phyloP scores from a whole-genome alignment of 2,888 invertebrate species.

The Leistus spinibarbis region DNA sequence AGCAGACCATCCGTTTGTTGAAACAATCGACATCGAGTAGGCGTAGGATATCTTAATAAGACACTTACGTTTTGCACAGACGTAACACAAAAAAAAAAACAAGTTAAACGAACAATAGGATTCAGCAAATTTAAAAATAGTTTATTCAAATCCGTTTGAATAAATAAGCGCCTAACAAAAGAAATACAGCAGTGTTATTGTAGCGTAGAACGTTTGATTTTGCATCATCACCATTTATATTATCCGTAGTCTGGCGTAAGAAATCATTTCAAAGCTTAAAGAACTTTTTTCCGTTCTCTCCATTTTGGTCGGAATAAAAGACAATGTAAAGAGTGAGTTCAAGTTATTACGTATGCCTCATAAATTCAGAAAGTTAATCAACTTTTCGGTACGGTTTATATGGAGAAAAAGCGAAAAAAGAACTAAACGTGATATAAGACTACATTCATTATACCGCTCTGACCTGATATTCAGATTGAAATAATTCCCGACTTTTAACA shows the following conservation, averaged over 20 bases:
- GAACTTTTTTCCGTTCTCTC: not conserved
- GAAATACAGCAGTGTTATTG: not conserved
- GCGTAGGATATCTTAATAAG: constrained; percentile 9
- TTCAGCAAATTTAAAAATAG: not conserved
- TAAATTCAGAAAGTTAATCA: constrained; percentile 46
- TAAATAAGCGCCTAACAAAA: not conserved
- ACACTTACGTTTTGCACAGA: not conserved
- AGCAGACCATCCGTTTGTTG: not conserved
- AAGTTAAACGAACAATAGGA: not conserved
- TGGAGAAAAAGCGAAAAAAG: constrained; percentile 23
- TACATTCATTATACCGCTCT: constrained; percentile 5
- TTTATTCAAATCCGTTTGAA: not conserved
- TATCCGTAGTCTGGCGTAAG: not conserved
- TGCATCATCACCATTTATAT: not conserved
- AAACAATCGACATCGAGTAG: not conserved
- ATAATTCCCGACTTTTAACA: not conserved
- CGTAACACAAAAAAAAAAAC: not conserved
- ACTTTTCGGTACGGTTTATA: constrained; percentile 39
- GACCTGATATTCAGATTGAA: not conserved
- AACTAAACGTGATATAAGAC: not conserved
- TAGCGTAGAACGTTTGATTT: not conserved
- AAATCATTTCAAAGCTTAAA: constrained; percentile 4
- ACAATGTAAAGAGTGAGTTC: constrained; percentile 26
- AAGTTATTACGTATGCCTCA: constrained; percentile 43
- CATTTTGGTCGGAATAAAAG: constrained; percentile 17